Evolutionary conservation across 2,797 vertebrate species (phyloP).

Genomic region (Trachops cirrhosus): DNA sequence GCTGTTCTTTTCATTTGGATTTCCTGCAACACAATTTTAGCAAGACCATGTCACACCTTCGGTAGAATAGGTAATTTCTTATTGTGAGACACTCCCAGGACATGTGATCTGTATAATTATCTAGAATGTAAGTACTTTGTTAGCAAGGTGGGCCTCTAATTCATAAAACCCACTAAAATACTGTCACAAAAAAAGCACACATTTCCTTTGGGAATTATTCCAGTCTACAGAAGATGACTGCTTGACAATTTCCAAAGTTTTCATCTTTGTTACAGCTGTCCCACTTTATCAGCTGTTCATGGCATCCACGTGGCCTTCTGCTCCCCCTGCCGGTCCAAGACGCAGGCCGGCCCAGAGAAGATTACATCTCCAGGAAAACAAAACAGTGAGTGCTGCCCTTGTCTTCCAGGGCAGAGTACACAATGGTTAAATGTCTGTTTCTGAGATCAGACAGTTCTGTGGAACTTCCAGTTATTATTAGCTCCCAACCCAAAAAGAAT

Average conservation of each 20-base stretch:
- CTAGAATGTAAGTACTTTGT: neutral
- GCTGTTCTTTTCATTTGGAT: conserved; percentile 99
- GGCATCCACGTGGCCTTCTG: neutral
- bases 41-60: conserved; percentile 4
- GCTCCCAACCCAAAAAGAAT: neutral
- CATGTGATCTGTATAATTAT: neutral
- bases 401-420: neutral
- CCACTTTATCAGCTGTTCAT: neutral
- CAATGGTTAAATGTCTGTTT: neutral
- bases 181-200: neutral
- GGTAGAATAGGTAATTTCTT: neutral
- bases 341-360: neutral
- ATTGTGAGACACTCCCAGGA: neutral
- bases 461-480: neutral
- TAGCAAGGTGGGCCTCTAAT: neutral
- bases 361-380: neutral
- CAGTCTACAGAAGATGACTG: neutral
- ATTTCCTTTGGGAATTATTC: neutral
- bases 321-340: neutral
- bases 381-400: neutral
- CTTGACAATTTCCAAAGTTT: neutral
- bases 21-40: conserved; percentile 85
- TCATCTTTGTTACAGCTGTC: neutral
- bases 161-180: neutral
- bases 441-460: neutral